Evolutionary conservation across 2,888 invertebrate genomes (phyloP), one percentile per base, ranked within the genome.

Genomic region (Dasysyrphus albostriatus): DNA sequence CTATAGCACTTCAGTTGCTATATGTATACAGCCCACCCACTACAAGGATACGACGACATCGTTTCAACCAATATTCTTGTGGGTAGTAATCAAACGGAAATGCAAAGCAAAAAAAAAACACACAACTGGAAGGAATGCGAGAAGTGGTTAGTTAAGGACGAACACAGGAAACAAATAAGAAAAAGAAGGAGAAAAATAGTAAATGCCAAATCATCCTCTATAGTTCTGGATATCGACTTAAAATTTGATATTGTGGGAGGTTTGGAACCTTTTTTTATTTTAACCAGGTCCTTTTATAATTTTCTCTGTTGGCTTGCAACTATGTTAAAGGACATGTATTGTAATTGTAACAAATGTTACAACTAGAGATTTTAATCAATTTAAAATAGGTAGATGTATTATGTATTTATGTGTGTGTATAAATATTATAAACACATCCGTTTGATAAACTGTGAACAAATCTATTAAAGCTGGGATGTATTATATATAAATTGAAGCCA

Each of bases 41-140:
- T 47, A 32, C 29, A 19, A 39, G 19, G 14, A 24, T 54, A 37
- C 39, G 16, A 34, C 47, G 51, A 56, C 51, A 67, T 56, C 24
- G 19, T 49, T 51, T 37, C 42, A 73, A 65, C 70, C 76, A 67
- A 74, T 81, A 81, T 72, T 63, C 81, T 44, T 81, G 58, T 42
- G 73, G 77, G 73, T 85, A 61, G 74, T 79, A 79, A 83, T 87
- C 87, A 83, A 82, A 85, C 73, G 77, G 69, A 82, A 85, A 85
- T 85, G 78, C 78, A 87, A 79, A 83, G 74, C 37, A 58, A 72
- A 42, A 56, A 70, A 70, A 54, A 72, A 56, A 10, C 29, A 37
- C 19, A 59, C 19, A 19, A 24, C 19, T 58, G 44, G 14, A 72
- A 82, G 12, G 58, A 72, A 83, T 74, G 59, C 37, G 67, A 47